phyloP scores from a whole-genome alignment of 92 coral and sea anemone species.

The Porites evermanni region DNA sequence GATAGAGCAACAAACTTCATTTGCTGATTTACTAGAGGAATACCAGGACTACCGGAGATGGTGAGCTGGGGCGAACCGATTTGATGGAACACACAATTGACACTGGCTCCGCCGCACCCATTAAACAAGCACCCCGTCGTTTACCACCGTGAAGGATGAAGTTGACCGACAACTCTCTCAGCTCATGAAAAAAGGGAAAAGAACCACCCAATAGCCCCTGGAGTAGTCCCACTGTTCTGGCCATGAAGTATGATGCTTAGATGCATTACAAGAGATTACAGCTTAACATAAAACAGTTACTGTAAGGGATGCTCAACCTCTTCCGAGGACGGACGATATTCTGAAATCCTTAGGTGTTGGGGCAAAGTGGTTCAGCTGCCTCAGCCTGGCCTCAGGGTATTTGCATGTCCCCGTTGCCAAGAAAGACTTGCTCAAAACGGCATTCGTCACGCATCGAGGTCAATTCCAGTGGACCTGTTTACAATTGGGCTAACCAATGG shows the following conservation, averaged over 20 bases:
- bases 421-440: constrained; percentile 62
- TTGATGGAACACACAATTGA: constrained; percentile 59
- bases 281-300: constrained; percentile 19
- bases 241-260: constrained; percentile 50
- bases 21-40: constrained; percentile 48
- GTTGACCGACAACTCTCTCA: constrained; percentile 38
- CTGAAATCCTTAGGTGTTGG: constrained; percentile 44
- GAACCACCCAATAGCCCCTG: constrained; percentile 53
- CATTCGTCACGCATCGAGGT: constrained; percentile 68
- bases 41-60: constrained; percentile 22
- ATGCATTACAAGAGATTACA: constrained; percentile 39
- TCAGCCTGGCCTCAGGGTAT: constrained; percentile 52
- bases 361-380: constrained; percentile 36
- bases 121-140: constrained; percentile 53
- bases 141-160: constrained; percentile 9
- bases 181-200: constrained; percentile 45
- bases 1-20: constrained; percentile 36
- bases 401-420: constrained; percentile 55
- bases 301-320: constrained; percentile 60
- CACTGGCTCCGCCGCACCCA: constrained; percentile 59
- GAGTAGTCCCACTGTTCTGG: constrained; percentile 61
- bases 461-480: constrained; percentile 66
- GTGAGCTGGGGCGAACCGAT: constrained; percentile 58
- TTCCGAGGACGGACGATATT: constrained; percentile 49
- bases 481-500: constrained; percentile 47